A percentile compares a stretch with the other conserved stretches of the same genome.
These are phyloP conservation scores for Heteromurus nitidus DNA, from an alignment of 2,888 invertebrate genomes.

Conservation along the genomic window DNA sequence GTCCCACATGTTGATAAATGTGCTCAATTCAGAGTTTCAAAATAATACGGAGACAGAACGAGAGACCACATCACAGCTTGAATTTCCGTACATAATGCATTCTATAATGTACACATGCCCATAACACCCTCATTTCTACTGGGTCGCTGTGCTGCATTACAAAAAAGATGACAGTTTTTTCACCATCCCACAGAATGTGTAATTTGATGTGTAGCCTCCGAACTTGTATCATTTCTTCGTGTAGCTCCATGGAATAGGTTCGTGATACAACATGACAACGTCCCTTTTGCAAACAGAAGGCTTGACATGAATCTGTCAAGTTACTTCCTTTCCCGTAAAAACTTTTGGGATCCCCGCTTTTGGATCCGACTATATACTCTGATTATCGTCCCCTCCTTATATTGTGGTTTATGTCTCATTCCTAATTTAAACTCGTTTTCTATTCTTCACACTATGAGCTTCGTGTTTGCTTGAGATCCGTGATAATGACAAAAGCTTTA, in stretches of 20 bases:
- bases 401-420: no score
- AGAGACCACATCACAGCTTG: background rate
- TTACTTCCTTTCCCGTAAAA: background rate
- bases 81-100: background rate
- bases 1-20: conserved; percentile 19
- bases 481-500: no score
- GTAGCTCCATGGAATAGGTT: no score
- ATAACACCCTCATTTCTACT: conserved; percentile 3
- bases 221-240: no score
- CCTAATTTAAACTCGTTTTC: no score
- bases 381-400: conserved; percentile 4
- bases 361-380: no score
- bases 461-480: no score
- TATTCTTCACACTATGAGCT: no score
- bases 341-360: background rate
- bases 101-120: background rate
- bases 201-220: no score
- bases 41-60: background rate
- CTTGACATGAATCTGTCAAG: conserved; percentile 9
- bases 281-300: background rate
- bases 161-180: conserved; percentile 1
- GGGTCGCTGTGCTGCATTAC: background rate
- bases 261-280: no score
- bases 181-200: no score
- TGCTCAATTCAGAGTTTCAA: background rate